Conservation (phyloP, 2,113 vertebrate genomes). For the Agapornis roseicollis region DNA sequence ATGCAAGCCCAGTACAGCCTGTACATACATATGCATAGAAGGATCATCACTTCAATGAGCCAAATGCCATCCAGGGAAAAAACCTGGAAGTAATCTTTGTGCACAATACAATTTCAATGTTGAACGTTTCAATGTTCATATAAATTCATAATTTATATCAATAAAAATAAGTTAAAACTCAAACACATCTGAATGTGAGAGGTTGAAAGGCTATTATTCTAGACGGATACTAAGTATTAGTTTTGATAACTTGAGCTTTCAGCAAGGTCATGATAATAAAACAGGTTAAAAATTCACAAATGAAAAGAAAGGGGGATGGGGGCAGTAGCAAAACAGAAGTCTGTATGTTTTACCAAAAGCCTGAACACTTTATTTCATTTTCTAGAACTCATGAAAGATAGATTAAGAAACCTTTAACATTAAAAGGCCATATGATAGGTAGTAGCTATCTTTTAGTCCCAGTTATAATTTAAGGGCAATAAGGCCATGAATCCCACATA, state of each 20-base stretch:
- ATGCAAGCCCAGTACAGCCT: neutral
- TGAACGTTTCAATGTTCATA: neutral
- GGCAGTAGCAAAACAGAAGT: neutral
- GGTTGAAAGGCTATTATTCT: neutral
- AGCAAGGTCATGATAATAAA: neutral
- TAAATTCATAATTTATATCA: neutral
- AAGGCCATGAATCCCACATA: neutral
- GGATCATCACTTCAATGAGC: neutral
- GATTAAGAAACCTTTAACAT: neutral
- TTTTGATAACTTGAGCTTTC: neutral
- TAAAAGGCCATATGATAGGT: neutral
- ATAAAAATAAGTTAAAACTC: neutral
- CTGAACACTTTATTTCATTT: neutral
- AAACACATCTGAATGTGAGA: neutral
- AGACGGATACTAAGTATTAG: neutral
- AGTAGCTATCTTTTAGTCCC: neutral
- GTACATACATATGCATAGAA: neutral
- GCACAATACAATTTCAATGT: neutral
- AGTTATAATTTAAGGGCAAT: neutral
- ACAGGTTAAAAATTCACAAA: neutral
- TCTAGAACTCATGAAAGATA: neutral
- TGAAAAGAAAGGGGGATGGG: no score
- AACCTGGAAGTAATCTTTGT: neutral
- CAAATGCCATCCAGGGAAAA: neutral
- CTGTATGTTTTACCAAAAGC: neutral